These are phyloP conservation scores for Andricus grossulariae DNA, from an alignment of 1,140 invertebrate genomes.

Conservation along the genomic window DNA sequence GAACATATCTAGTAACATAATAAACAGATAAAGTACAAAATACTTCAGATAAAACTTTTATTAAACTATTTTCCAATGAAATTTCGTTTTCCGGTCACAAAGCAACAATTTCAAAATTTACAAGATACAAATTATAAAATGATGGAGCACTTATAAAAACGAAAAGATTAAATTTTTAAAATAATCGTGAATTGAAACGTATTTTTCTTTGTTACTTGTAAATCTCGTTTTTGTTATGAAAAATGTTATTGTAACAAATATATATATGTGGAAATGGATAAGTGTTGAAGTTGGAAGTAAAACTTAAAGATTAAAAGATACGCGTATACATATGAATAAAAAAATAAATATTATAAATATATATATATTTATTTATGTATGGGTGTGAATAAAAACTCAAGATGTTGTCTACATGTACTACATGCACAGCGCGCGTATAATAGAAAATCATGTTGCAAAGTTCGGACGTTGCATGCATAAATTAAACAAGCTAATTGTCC, in stretches of 20 bases:
- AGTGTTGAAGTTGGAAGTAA: slow-evolving; percentile 55
- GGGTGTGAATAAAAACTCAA: slow-evolving; percentile 36
- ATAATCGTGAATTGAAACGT: not conserved
- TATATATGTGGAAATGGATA: slow-evolving; percentile 56
- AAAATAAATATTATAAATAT: slow-evolving; percentile 8
- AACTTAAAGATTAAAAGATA: slow-evolving; percentile 20
- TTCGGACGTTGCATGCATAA: not conserved
- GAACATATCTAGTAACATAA: too few species aligned
- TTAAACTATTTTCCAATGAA: too few species aligned
- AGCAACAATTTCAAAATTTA: too few species aligned
- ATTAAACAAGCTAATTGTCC: not conserved
- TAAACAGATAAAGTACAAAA: too few species aligned
- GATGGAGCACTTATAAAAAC: too few species aligned
- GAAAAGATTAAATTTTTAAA: too few species aligned
- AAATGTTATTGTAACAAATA: slow-evolving; percentile 50
- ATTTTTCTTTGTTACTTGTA: not conserved
- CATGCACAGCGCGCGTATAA: not conserved
- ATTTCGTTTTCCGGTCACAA: too few species aligned
- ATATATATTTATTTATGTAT: slow-evolving; percentile 44
- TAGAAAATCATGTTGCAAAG: slow-evolving; percentile 2
- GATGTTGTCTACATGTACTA: slow-evolving; percentile 42
- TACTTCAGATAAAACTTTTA: too few species aligned
- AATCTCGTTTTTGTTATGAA: slow-evolving; percentile 33
- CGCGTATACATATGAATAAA: slow-evolving; percentile 33
- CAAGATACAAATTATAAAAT: too few species aligned